Percentiles rank a stretch among this genome's conserved stretches.
These are phyloP conservation scores for Sylvia atricapilla DNA, from an alignment of 2,113 vertebrate genomes.

Conservation along the genomic window DNA sequence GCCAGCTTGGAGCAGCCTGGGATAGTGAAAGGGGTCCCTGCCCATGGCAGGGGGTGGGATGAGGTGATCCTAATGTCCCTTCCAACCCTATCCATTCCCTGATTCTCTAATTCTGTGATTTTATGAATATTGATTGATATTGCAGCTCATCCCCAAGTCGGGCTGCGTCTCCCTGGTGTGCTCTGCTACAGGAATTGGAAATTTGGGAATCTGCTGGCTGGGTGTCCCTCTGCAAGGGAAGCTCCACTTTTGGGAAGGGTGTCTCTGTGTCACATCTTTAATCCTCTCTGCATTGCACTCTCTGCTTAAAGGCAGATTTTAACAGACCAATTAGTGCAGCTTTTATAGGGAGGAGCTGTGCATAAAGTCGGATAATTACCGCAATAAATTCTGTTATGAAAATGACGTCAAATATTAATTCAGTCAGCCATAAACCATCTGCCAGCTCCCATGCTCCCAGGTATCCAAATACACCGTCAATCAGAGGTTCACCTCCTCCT, in stretches of 20 bases:
- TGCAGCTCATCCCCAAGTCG: neutral
- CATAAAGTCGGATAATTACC: neutral
- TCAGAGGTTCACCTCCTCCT: neutral
- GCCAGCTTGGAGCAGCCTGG: neutral
- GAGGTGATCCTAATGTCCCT: neutral
- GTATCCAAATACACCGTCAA: neutral
- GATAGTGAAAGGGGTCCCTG: neutral
- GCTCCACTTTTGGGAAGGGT: neutral
- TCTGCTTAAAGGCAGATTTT: neutral
- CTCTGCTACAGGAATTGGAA: neutral
- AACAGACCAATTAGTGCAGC: neutral
- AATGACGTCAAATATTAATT: neutral
- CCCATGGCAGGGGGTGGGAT: neutral
- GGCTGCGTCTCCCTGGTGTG: neutral
- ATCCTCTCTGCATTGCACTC: neutral
- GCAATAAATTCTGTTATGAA: conserved; percentile 30
- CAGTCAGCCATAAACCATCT: neutral
- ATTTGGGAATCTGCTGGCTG: neutral
- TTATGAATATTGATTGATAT: neutral
- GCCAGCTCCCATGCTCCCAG: neutral
- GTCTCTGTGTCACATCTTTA: neutral
- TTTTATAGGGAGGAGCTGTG: neutral
- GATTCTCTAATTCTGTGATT: neutral
- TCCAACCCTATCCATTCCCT: neutral
- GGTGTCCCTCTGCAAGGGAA: neutral